phyloP scores from a whole-genome alignment of 64 coral and sea anemone species.

The Montipora sp. region DNA sequence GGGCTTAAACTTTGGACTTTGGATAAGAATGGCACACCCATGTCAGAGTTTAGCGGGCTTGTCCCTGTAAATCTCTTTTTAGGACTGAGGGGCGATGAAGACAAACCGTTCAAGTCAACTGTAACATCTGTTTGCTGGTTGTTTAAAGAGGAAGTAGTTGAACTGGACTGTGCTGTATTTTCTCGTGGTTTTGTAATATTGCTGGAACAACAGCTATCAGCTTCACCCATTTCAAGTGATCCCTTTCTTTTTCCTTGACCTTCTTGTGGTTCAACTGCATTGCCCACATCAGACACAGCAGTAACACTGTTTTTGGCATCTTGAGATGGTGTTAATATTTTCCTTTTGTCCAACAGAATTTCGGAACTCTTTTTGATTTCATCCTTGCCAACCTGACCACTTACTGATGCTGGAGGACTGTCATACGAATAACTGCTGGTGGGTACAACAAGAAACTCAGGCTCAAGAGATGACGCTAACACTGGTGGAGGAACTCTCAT shows the following conservation, averaged over 20 bases:
- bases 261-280: not conserved
- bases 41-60: constrained; percentile 33
- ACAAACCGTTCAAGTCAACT: constrained; percentile 4
- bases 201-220: not conserved
- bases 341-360: constrained; percentile 5
- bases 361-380: not conserved
- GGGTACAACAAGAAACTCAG: constrained; percentile 93
- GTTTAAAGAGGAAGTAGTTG: not conserved
- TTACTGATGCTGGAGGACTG: constrained; percentile 58
- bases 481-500: constrained; percentile 89
- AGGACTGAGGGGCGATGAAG: not conserved
- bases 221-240: not conserved
- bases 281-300: not conserved
- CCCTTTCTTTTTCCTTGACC: not conserved
- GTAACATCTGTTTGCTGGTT: not conserved
- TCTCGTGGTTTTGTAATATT: not conserved
- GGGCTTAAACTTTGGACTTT: not conserved
- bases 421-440: constrained; percentile 59
- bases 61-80: constrained; percentile 36
- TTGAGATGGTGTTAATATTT: constrained; percentile 2
- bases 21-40: constrained; percentile 1
- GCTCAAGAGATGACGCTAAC: constrained; percentile 81
- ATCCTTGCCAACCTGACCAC: not conserved
- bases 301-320: not conserved
- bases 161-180: not conserved